phyloP scores from a whole-genome alignment of 2,888 invertebrate species.

The Yponomeuta malinellus region DNA sequence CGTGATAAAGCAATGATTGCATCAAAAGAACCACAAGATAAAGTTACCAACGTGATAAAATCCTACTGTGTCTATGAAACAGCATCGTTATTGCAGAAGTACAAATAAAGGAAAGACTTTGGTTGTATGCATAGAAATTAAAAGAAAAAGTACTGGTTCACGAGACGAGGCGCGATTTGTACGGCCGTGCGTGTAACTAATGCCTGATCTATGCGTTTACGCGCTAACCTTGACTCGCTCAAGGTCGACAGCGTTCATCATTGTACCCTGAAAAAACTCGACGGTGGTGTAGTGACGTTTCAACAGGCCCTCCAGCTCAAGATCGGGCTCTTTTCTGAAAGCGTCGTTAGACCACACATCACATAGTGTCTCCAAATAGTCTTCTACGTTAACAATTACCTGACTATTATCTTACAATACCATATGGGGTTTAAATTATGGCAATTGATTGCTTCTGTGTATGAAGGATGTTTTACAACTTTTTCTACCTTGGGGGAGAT shows the following conservation, averaged over 20 bases:
- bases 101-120: conserved; percentile 54
- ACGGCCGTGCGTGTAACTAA: conserved; percentile 74
- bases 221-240: conserved; percentile 98
- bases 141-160: conserved; percentile 58
- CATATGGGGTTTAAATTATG: no score
- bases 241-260: conserved; percentile 99
- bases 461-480: not conserved
- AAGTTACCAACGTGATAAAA: conserved; percentile 71
- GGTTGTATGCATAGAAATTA: conserved; percentile 65
- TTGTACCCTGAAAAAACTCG: conserved; percentile 99
- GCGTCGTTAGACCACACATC: conserved; percentile 64
- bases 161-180: conserved; percentile 67
- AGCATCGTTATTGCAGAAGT: conserved; percentile 62
- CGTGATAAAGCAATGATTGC: conserved; percentile 72
- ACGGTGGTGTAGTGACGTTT: conserved; percentile 99
- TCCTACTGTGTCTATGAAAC: conserved; percentile 74
- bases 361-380: conserved; percentile 30
- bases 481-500: not conserved
- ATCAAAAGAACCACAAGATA: conserved; percentile 70
- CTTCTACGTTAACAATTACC: not conserved
- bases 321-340: conserved; percentile 99
- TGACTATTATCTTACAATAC: not conserved
- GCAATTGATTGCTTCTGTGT: no score
- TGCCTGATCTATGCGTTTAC: conserved; percentile 69
- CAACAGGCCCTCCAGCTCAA: conserved; percentile 99